A percentile compares a stretch with the other conserved stretches of the same genome.
Evolutionary conservation across 2,113 vertebrate genomes (phyloP).

Genomic region (Clupea harengus): DNA sequence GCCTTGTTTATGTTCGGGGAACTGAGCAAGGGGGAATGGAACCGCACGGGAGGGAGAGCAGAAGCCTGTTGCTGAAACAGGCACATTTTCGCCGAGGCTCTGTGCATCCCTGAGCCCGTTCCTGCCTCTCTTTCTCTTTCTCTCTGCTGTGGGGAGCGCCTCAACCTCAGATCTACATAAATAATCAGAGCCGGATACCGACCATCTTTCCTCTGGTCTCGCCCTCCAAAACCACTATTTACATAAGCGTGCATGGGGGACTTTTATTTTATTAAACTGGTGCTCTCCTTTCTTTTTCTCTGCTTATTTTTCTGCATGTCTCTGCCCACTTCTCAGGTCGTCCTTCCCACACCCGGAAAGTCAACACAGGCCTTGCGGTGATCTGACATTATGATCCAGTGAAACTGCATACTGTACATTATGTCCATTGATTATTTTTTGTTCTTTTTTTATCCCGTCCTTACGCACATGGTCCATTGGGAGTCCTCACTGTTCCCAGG

Average conservation of each 20-base stretch:
- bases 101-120: neutral
- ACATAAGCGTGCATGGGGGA: neutral
- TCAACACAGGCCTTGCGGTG: neutral
- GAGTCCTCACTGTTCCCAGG: conserved; percentile 18
- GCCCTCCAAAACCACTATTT: conserved; percentile 15
- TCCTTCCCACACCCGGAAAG: conserved; percentile 16
- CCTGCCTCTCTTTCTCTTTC: neutral
- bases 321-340: neutral
- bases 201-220: neutral
- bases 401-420: neutral
- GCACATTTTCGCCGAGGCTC: conserved; percentile 4
- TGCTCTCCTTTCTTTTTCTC: neutral
- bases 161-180: conserved; percentile 11
- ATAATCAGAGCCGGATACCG: neutral
- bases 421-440: neutral
- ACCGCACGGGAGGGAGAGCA: neutral
- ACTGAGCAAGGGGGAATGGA: conserved; percentile 8
- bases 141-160: neutral
- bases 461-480: conserved; percentile 9
- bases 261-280: neutral
- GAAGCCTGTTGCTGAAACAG: conserved; percentile 10
- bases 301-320: conserved; percentile 5
- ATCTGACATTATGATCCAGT: neutral
- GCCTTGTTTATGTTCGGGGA: conserved; percentile 26
- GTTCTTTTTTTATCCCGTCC: neutral